A percentile compares a stretch with the other conserved stretches of the same genome.
phyloP scores from a whole-genome alignment of 2,113 vertebrate genomes.

The Halcyon malimbica region DNA sequence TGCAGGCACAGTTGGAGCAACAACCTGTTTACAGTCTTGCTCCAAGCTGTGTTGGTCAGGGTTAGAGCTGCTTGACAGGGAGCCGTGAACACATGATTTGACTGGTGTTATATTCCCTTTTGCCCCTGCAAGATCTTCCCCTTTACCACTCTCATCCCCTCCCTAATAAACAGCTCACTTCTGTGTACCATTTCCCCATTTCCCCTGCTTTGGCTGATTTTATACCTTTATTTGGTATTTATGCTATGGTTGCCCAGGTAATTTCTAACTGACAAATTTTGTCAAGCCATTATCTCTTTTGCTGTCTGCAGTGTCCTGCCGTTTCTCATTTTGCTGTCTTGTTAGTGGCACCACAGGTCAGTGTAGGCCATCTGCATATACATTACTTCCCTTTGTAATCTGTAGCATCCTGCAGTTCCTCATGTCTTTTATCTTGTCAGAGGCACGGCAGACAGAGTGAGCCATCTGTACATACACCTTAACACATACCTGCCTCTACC shows the following conservation, averaged over 20 bases:
- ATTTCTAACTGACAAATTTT: slow-evolving; percentile 1
- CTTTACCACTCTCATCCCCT: neutral
- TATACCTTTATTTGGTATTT: neutral
- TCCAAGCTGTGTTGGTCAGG: neutral
- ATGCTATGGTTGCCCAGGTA: neutral
- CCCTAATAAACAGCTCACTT: neutral
- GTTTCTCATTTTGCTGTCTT: slow-evolving; percentile 35
- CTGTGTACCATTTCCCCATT: neutral
- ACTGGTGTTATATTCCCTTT: neutral
- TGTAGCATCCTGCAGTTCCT: slow-evolving; percentile 9
- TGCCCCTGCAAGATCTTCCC: neutral
- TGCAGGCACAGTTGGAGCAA: neutral
- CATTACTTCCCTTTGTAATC: neutral
- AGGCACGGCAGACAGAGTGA: neutral
- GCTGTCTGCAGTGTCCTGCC: neutral
- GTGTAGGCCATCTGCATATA: slow-evolving; percentile 13
- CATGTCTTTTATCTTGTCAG: slow-evolving; percentile 40
- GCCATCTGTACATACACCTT: slow-evolving; percentile 30
- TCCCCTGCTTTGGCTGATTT: neutral
- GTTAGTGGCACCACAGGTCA: neutral
- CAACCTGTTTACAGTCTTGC: neutral
- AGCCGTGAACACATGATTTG: neutral
- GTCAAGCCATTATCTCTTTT: neutral
- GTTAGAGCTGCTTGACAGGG: neutral
- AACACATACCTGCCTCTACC: slow-evolving; percentile 14